Evolutionary conservation across 2,888 invertebrate species (phyloP).

Genomic region (Ophioninae sp.): DNA sequence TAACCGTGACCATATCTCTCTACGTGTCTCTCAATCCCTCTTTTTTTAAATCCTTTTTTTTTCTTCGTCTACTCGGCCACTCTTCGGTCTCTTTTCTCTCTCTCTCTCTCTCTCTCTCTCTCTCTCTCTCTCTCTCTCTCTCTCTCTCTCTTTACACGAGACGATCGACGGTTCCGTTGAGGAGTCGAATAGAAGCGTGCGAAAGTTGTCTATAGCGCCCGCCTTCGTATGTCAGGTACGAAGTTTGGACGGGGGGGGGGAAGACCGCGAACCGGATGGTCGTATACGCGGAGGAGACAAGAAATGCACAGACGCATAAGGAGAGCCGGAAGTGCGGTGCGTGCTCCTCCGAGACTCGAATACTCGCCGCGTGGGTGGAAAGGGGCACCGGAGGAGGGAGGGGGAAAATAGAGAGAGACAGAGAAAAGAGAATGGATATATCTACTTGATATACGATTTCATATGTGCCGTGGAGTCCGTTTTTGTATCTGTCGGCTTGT

Average conservation of each 20-base stretch:
- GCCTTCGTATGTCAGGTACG: background rate
- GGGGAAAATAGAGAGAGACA: background rate
- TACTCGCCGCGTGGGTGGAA: background rate
- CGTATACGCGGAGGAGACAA: conserved; percentile 10
- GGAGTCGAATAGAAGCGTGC: conserved; percentile 18
- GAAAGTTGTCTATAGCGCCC: conserved; percentile 34
- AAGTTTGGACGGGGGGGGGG: conserved; percentile 5
- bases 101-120: conserved; percentile 12
- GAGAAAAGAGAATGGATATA: too few relatives aligned
- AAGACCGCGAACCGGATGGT: conserved; percentile 43
- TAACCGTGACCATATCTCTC: conserved; percentile 5
- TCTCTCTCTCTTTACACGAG: background rate
- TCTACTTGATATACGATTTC: background rate
- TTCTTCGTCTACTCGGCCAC: too few relatives aligned
- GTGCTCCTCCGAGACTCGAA: conserved; percentile 36
- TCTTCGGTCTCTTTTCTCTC: background rate
- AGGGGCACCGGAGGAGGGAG: background rate
- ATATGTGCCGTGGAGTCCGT: conserved; percentile 13
- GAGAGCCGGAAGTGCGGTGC: conserved; percentile 47
- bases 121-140: background rate
- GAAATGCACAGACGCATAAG: conserved; percentile 3
- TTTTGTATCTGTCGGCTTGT: conserved; percentile 17
- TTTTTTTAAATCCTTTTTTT: background rate
- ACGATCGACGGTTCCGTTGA: conserved; percentile 2
- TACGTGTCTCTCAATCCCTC: background rate